Evolutionary conservation across 1,140 invertebrate species (phyloP), one percentile per base, ranked within the genome.

Genomic region (Ceratina australensis): DNA sequence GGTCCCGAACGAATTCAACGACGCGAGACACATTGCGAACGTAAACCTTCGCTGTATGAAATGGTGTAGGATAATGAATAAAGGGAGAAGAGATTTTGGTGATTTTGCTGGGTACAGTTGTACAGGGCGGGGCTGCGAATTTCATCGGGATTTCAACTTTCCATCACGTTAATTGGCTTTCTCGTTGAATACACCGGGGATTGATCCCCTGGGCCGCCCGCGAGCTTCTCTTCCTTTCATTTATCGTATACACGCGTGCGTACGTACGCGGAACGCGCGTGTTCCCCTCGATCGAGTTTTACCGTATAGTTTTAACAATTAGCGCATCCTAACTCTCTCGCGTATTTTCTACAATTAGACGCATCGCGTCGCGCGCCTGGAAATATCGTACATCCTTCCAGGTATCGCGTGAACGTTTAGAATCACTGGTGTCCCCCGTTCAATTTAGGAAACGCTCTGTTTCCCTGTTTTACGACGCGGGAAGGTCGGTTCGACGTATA

Each of bases 101-200:
- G 12, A 56, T 52, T 56, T 42, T 22, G 8, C 18, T 18, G 20
- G 63, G 26, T 54, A 47, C 54, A 26, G n/a, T 20, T 18, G 20
- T 7, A 33, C 2, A 7, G 52, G 52, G 52, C 52, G 16, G 16
- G 22, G 66, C 3, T n/a, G 56, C 15, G 12, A 42, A 60, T 60
- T 49, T 60, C 10, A 26, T 49, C n/a, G 56, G 42, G 20, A 57
- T 47, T 69, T 61, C 47, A 54, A 26, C 59, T 22, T 73, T 64
- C 47, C 59, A 63, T 54, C 16, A 13, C 15, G 49, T 15, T 73
- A 73, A 73, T 73, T 73, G 49, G 59, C 49, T 52, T 42, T 22
- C 71, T 33, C 47, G 15, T 1, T 50, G 71, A 61, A 72, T 72
- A 52, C 22, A 22, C 24, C 8, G 26, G 24, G 42, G 60, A 42